Evolutionary conservation across 2,113 vertebrate genomes (phyloP), one percentile per base, ranked within the genome.

Genomic region (Argyrosomus japonicus): DNA sequence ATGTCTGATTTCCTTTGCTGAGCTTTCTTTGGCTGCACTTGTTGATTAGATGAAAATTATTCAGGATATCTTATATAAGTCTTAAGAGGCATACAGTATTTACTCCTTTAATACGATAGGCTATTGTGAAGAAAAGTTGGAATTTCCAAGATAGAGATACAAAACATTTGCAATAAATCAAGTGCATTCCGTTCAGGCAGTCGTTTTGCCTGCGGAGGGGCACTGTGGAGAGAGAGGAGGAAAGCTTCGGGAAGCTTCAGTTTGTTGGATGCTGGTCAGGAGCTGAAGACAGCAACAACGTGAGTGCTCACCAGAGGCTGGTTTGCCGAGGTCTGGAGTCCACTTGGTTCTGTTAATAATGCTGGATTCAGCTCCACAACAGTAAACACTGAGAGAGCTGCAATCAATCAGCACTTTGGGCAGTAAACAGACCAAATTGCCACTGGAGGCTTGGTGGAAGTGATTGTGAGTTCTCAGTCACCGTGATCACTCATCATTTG

Each of bases 351-450:
- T 40, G 69, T 75, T 89, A 80, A 75, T 83, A 77, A 83, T 67
- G 47, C 61, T 83, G 81, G 75, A 87, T 64, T 79, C 81, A 53
- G 68, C 82, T 78, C 75, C 15, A 63, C 89, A 82, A 47, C 81
- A 77, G 47, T 89, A 90, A 91, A 89, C 77, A 85, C 18, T 15
- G 67, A 45, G 48, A 75, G 68, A 83, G 61, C 88, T 89, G 88
- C 87, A 87, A 83, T 90, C 82, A 87, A 58, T 90, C 85, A 64
- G 23, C 75, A 65, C 77, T 60, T 60, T 12, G 61, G 77, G 72
- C 56, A 58, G 80, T 86, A 89, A 86, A 91, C 81, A 83, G 43
- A 80, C 18, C 51, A 53, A 87, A 83, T 54, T 74, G 60, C 83
- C 82, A 77, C 57, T 68, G 75, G 65, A 82, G 51, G 50, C 58